Evolutionary conservation across 2,113 vertebrate species (phyloP), one percentile per base, ranked within the genome.

Genomic region (Gulo gulo): DNA sequence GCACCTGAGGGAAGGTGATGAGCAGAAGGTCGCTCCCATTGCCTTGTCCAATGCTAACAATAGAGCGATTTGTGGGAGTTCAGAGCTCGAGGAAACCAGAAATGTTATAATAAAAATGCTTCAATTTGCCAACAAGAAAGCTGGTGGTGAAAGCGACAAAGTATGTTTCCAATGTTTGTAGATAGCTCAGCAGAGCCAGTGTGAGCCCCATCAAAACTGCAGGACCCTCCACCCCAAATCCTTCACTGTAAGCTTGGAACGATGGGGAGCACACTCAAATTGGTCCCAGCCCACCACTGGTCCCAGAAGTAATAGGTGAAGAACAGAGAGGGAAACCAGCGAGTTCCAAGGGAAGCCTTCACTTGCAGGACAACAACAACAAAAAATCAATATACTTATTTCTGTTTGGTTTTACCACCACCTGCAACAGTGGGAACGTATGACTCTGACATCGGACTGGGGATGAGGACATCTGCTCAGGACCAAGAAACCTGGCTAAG

Each of bases 181-280:
- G 26, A 15, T 1, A 1, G 15, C n/a, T 26, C 12, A 0, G 29
- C 23, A 39, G 50, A 12, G 34, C 14, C 65, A 4, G n/a, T 4
- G 0, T 14, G 24, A 29, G 16, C 31, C 34, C 23, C 24, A 13
- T 12, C 13, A 29, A 1, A 0, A 6, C 29, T 78, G 21, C 9
- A 4, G 73, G 42, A 18, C 55, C 2, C 21, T 24, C 57, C 13
- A 14, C 21, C 10, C 15, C 29, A 20, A 5, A 20, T 52, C n/a
- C 50, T 29, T 34, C 34, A 6, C 59, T 14, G 9, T 45, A 47
- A 23, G 18, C 61, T 42, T 8, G 2, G 24, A 36, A 9, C 2
- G n/a, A 16, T 0, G 1, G 39, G 45, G 45, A 16, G 0, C 15
- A 6, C 11, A 1, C 2, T 2, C 9, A 1, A 6, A 7, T 9